Evolutionary conservation across 1,140 invertebrate genomes (phyloP), one percentile per base, ranked within the genome.

Genomic region (Maniola jurtina): DNA sequence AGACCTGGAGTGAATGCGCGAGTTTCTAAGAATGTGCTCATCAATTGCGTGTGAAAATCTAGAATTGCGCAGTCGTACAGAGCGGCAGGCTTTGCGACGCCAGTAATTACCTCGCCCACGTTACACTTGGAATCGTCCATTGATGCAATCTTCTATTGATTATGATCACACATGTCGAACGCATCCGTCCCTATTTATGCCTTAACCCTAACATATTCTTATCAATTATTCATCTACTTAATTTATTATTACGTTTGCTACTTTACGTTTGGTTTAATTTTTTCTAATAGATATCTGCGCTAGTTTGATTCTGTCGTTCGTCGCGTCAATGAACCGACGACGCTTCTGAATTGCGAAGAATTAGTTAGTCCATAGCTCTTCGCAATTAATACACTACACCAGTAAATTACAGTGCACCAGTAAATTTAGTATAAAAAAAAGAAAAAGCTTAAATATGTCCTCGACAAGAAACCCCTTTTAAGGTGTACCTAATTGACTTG

Each of bases 11-110:
- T 33, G 54, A 70, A 66, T 47, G 63, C 61, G 52, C 54, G 60
- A 58, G 54, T 54, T 48, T 61, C 60, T 72, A 69, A 67, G 65
- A 71, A 71, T 67, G 38, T 76, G 71, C 65, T 73, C 76, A 78
- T 72, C 73, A 77, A 82, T 82, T 79, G 83, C 80, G 81, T 86
- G 84, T 80, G 81, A 88, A 88, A 83, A 81, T 83, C 75, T 72
- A 80, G 79, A 78, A 82, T 81, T 77, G 75, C 79, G 68, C 64
- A 68, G 58, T 81, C 77, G 75, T 78, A 69, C 64, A 68, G 58
- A 71, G 76, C 75, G 72, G 73, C 71, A 67, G 77, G 73, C 75
- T 81, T 76, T 76, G 75, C 77, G 52, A 71, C 66, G 60, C 66
- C 64, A 70, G 78, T 86, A 87, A 89, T 88, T 88, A 79, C 75